Evolutionary conservation across 2,113 vertebrate genomes (phyloP), one percentile per base, ranked within the genome.

Genomic region (Leucopsar rothschildi): DNA sequence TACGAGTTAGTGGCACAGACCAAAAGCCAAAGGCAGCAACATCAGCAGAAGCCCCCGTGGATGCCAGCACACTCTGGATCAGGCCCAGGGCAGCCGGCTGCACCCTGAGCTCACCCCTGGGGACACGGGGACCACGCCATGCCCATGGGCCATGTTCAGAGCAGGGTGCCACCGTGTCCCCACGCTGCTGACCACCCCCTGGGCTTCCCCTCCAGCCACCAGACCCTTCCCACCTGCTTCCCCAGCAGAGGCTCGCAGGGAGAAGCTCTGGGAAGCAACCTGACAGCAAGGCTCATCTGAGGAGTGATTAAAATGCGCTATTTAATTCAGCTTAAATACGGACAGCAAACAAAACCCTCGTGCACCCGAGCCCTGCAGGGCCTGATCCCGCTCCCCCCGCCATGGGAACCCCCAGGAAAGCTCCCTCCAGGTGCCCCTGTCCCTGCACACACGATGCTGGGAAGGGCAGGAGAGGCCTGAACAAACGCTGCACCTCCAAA

Each of bases 61-160:
- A 73, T 50, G 87, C 64, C 90, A 75, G 52, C 55, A 4, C 1
- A 7, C 68, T 21, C 91, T 39, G 82, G 70, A 88, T 91, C 52
- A 6, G 85, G 85, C 78, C 94, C 92, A 33, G 70, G 49, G 33
- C 5, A 8, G 60, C 64, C 0, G 0, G 5, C 15, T 19, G 73
- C 40, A 18, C 47, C 82, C 91, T 5, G 2, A 61, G 16, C 61
- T 53, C 3, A 1, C 11, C 55, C 11, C 2, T 25, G 42, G 66
- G 83, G 81, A 47, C 76, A 12, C 0, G 0, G 45, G 68, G 57
- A 69, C 53, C 28, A 1, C 0, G 5, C 31, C 25, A 1, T 15
- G 6, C 10, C 42, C 22, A 25, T 0, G 1, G 35, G 35, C 5
- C 13, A 2, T 0, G 18, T 8, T 14, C 68, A 33, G 52, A 66